phyloP scores from a whole-genome alignment of 1,140 invertebrate species.

The Atta colombica region DNA sequence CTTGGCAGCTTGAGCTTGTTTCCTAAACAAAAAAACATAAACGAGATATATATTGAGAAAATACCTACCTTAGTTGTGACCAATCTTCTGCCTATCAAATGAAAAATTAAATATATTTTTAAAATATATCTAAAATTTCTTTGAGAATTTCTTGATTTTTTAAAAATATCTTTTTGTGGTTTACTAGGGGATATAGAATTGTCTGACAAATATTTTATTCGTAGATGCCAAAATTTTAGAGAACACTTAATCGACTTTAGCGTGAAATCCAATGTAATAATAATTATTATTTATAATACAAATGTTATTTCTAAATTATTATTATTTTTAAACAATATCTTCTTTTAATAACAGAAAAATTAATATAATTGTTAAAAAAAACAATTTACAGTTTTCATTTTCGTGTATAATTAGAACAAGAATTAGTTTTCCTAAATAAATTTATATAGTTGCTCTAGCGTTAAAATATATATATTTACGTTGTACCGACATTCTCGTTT shows the following conservation, averaged over 20 bases:
- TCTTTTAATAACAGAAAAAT: background rate
- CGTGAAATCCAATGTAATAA: too few species aligned
- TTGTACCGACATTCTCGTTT: slow-evolving; percentile 2
- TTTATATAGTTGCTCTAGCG: background rate
- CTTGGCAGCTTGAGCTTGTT: slow-evolving; percentile 98
- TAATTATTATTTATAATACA: background rate
- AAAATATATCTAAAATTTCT: background rate
- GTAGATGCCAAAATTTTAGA: too few species aligned
- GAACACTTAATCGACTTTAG: too few species aligned
- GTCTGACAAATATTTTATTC: background rate
- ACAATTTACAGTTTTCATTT: background rate
- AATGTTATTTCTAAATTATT: background rate
- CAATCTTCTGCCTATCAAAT: background rate
- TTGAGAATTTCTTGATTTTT: background rate
- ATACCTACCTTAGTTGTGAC: background rate
- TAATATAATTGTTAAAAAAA: background rate
- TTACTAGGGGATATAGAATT: background rate
- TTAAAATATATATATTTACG: slow-evolving; percentile 17
- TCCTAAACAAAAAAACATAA: slow-evolving; percentile 88
- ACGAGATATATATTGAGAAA: slow-evolving; percentile 27
- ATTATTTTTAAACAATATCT: background rate
- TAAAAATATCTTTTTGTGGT: too few species aligned
- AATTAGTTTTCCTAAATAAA: background rate
- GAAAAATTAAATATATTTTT: background rate
- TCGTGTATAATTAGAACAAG: background rate